Base-by-base conservation (phyloP, 2,797 vertebrate species). In the Toxotes lorentzi region DNA sequence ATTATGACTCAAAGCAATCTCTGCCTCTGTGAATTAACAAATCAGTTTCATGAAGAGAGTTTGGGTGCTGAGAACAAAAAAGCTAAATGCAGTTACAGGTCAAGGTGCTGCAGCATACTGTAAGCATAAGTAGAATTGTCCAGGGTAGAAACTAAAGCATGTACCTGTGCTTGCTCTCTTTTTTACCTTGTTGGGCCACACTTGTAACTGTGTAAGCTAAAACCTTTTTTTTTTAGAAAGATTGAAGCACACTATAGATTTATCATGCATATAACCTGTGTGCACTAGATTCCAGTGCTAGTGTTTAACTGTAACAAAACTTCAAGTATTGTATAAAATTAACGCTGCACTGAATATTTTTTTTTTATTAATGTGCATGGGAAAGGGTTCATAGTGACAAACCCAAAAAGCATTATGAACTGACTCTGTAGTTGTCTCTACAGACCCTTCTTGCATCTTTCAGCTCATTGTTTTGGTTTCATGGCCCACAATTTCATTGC, bases 1-100 rank as follows among this genome's bases (percentile, higher is more conserved):
- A 53, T 40, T 40, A 56, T 45, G 57, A 64, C 21, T 63, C 38
- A 72, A 59, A 70, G 69, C 56, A 47, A 69, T 75, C 27, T 48
- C 50, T 30, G 54, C 65, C 50, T 65, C 35, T 24, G 21, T 73
- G 48, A 81, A 61, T 23, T 40, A 32, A 73, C 48, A 21, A 73
- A 77, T 69, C 47, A 14, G 35, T 53, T 73, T 65, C 30, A 73
- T 50, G 2, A 4, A 68, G 34, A 64, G 7, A 50, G 57, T 65
- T 64, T 70, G 43, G 24, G 40, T 70, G 40, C 32, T 54, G 61
- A 16, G 66, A 34, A 58, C 30, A 76, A 27, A 51, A 57, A 50
- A 48, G 61, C 17, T 62, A 66, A 73, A 62, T 66, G 17, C 12
- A 1, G 48, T 47, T 40, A 64, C 35, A 43, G 34, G 27, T 70